Percentiles rank a stretch among this genome's conserved stretches.
These are phyloP conservation scores for Theodoxus fluviatilis DNA, from an alignment of 2,888 invertebrate species.

Conservation along the genomic window DNA sequence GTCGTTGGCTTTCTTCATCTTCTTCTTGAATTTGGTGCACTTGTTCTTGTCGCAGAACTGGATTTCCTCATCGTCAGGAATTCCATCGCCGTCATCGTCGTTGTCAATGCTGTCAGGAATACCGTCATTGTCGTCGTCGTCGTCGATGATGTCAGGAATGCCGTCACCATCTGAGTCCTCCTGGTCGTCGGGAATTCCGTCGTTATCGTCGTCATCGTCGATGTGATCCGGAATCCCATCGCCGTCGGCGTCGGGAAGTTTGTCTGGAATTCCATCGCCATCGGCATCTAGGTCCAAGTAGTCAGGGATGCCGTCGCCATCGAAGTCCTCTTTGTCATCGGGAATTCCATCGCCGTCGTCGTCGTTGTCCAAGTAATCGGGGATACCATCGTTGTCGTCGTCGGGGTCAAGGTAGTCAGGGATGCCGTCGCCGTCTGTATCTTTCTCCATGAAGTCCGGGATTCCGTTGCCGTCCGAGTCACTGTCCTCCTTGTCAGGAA, in stretches of 20 bases:
- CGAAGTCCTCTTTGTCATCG: conserved; percentile 40
- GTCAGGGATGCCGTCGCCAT: conserved; percentile 51
- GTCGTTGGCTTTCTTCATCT: conserved; percentile 3
- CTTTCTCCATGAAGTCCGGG: conserved; percentile 49
- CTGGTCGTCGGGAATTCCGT: conserved; percentile 54
- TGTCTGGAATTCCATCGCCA: conserved; percentile 58
- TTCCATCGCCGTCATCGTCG: conserved; percentile 60
- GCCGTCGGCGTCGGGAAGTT: conserved; percentile 53
- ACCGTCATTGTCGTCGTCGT: conserved; percentile 48
- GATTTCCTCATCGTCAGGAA: conserved; percentile 52
- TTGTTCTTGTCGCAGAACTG: conserved; percentile 37
- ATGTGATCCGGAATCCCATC: conserved; percentile 56
- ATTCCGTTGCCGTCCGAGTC: conserved; percentile 56
- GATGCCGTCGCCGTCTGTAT: conserved; percentile 54
- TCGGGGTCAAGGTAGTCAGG: conserved; percentile 44
- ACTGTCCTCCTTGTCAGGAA: conserved; percentile 44
- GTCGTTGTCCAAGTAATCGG: conserved; percentile 44
- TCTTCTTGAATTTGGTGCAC: conserved; percentile 13
- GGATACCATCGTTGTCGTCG: conserved; percentile 48
- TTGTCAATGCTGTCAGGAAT: conserved; percentile 41
- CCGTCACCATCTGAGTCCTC: conserved; percentile 54
- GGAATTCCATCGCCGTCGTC: conserved; percentile 50
- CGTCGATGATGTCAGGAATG: conserved; percentile 35
- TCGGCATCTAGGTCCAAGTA: conserved; percentile 48
- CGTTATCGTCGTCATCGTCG: conserved; percentile 50